Conservation (phyloP, 2,888 invertebrate genomes). For the Tenodera sinensis region DNA sequence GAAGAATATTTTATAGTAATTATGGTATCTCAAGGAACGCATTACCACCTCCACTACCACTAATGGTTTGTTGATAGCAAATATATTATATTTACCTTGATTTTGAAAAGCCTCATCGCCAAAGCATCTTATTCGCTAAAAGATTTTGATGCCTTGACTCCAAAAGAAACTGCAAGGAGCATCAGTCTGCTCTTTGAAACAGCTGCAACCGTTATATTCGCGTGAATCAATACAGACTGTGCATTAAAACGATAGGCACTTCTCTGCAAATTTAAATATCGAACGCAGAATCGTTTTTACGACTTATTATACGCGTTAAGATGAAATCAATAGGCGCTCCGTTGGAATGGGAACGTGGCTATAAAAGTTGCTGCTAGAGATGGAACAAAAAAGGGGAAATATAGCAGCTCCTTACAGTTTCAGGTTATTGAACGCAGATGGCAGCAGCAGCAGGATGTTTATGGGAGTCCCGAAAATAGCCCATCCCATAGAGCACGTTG, state of each 20-base stretch:
- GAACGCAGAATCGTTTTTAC: background rate
- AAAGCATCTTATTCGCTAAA: too few relatives aligned
- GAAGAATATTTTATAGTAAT: too few relatives aligned
- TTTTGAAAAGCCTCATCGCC: too few relatives aligned
- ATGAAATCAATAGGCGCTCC: background rate
- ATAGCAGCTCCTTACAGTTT: background rate
- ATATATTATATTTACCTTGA: too few relatives aligned
- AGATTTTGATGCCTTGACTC: too few relatives aligned
- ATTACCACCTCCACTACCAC: too few relatives aligned
- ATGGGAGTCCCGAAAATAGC: constrained; percentile 10
- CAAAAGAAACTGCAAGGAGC: too few relatives aligned
- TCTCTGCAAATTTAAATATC: background rate
- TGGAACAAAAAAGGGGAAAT: background rate
- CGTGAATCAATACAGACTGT: background rate
- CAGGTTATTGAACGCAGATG: constrained; percentile 12
- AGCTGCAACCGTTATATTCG: background rate
- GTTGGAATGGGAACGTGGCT: background rate
- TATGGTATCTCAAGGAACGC: too few relatives aligned
- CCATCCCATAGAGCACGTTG: background rate
- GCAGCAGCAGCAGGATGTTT: background rate
- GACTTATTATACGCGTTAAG: background rate
- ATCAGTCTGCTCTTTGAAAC: background rate
- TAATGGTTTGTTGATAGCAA: too few relatives aligned
- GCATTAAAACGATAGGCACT: background rate
- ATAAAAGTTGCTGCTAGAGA: background rate